Base-by-base conservation (phyloP, 2,113 vertebrate genomes). In the Microcebus tavaratra region DNA sequence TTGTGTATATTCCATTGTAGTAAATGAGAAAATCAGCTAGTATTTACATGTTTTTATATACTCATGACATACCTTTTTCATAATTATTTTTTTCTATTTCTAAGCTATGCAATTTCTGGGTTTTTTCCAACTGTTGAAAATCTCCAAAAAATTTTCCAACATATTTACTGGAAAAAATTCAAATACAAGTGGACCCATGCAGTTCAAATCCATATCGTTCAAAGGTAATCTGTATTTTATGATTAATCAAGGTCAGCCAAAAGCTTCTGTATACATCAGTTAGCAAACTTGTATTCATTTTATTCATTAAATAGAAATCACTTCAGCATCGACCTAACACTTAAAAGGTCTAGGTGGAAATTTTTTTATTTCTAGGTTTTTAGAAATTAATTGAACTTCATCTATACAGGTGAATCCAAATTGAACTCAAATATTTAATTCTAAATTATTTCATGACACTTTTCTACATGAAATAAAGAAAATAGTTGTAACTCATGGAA, bases 351-450 rank as follows among this genome's bases (percentile, higher is more conserved):
- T 76, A 20, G 25, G 29, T 59, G 18, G 18, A 48, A 36, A 36
- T 18, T 85, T 53, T 83, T 63, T 75, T 75, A 88, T 83, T 65
- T 79, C 48, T 70, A 45, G 34, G 8, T 55, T 63, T 90, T 90
- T 42, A 6, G 55, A 45, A 72, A 85, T 94, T 70, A 85, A 83
- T 79, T 67, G 92, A 88, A 93, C 21, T 92, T 88, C 18, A 83
- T 70, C 61, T 83, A 82, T 13, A 90, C 21, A 92, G 76, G 25
- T 63, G 31, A 83, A 78, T 34, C 12, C 67, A 95, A 79, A 65
- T 4, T 12, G 17, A 96, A 84, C 63, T 95, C 82, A 89, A 89
- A 93, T 63, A 15, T 67, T 93, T 91, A 72, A 18, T 42, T 93
- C 78, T 93, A 88, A 72, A 61, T 88, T 42, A 57, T 57, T 90